Evolutionary conservation across 1,140 invertebrate species (phyloP), one percentile per base, ranked within the genome.

Genomic region (Ips typographus): DNA sequence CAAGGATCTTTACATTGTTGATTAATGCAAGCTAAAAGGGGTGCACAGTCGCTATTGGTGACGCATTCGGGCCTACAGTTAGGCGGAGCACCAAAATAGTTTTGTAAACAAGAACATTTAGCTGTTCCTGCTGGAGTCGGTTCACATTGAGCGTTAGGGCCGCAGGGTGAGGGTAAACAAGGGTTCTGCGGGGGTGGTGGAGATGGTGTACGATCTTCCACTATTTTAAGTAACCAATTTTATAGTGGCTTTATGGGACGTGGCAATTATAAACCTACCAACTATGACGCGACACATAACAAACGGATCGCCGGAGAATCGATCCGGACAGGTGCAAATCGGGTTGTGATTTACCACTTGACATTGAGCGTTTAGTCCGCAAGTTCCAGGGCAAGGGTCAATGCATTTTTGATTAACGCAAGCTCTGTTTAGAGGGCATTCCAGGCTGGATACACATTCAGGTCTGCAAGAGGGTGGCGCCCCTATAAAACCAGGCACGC

Each of bases 131-230:
- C 82, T 40, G 73, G 64, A 4, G 82, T 83, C 36, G 85, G 83
- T 62, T 85, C 82, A 75, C 91, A 94, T 73, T 88, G 79, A 42
- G 89, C 87, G 75, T 93, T 91, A 0, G 88, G 83, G 4, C 91
- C 92, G 76, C 92, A 94, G 1, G 91, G 91, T 5, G 89, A 88
- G 1, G 90, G 90, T 49, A 85, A 80, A 75, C 92, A 94, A 0
- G 90, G 89, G 73, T 90, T 84, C 3, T 80, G 72, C 67, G 70
- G 74, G n/a, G 75, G 70, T 44, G 69, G 65, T 57, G 60, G 44
- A 22, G 70, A 73, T 8, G 75, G 71, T 44, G 68, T 56, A 47
- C 44, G 47, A 40, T 79, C 77, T 49, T 77, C 76, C 59, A 74
- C 77, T 51, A 73, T 57, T 22, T 8, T 37, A 74, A 40, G 22